Percentiles rank a stretch among this genome's conserved stretches.
These are phyloP conservation scores for Lepisosteus osseus DNA, from an alignment of 2,113 vertebrate species.

Conservation along the genomic window DNA sequence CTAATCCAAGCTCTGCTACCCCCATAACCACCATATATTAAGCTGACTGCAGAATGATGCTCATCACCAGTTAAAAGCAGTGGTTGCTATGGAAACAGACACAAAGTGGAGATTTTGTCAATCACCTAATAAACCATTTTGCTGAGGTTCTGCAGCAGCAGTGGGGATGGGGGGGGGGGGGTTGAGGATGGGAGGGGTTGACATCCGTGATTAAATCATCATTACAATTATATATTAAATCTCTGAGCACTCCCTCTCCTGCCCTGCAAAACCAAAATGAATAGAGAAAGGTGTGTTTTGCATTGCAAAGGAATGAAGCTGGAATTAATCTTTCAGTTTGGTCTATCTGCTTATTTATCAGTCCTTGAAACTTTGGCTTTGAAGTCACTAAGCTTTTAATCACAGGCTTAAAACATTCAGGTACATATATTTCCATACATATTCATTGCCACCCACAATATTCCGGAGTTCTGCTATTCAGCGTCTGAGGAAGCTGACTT, in stretches of 20 bases:
- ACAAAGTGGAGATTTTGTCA: constrained; percentile 39
- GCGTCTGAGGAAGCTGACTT: neutral
- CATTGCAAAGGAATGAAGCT: too few species aligned
- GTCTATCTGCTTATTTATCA: neutral
- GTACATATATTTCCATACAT: neutral
- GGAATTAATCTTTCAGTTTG: too few species aligned
- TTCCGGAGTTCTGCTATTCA: neutral
- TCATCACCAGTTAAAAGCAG: constrained; percentile 28
- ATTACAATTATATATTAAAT: too few species aligned
- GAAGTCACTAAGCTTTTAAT: neutral
- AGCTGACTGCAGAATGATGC: constrained; percentile 12
- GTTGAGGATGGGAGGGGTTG: too few species aligned
- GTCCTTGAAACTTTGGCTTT: constrained; percentile 4
- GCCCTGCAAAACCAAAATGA: too few species aligned
- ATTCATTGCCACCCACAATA: neutral
- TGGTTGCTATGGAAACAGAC: constrained; percentile 59
- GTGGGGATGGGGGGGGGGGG: neutral
- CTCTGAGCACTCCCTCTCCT: too few species aligned
- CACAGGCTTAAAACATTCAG: neutral
- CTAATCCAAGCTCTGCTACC: too few species aligned
- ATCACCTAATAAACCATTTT: constrained; percentile 7
- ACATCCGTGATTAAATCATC: too few species aligned
- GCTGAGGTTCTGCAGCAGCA: neutral
- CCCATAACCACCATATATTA: too few species aligned
- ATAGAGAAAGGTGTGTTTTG: too few species aligned